Conservation (phyloP, 2,888 invertebrate genomes). For the Mactromeris polynyma region DNA sequence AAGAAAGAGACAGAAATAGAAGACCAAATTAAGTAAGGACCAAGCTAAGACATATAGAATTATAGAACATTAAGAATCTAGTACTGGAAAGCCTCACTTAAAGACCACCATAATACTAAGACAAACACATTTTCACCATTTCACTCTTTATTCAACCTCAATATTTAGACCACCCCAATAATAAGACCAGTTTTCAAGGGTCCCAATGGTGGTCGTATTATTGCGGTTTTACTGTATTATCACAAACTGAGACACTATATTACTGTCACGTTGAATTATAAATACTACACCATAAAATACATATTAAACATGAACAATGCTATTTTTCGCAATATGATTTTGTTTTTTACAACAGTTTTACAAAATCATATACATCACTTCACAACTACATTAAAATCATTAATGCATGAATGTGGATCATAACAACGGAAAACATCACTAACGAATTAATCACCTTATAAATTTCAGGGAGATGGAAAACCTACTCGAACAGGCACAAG, state of each 20-base stretch:
- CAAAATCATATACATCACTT: not conserved
- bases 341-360: not conserved
- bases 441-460: not conserved
- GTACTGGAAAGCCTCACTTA: no score
- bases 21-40: not conserved
- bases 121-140: no score
- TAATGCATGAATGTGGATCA: no score
- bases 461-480: not conserved
- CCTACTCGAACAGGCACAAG: not conserved
- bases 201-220: no score
- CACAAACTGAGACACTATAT: no score
- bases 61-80: not conserved
- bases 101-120: no score
- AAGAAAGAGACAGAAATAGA: not conserved
- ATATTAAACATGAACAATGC: not conserved
- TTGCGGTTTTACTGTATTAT: no score
- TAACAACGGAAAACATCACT: not conserved
- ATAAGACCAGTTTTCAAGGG: no score
- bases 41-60: not conserved
- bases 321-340: not conserved
- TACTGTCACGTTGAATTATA: not conserved
- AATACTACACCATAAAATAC: not conserved
- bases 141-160: no score
- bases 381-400: no score
- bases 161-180: no score